phyloP scores from a whole-genome alignment of 2,113 vertebrate species.

The Nycticebus coucang region DNA sequence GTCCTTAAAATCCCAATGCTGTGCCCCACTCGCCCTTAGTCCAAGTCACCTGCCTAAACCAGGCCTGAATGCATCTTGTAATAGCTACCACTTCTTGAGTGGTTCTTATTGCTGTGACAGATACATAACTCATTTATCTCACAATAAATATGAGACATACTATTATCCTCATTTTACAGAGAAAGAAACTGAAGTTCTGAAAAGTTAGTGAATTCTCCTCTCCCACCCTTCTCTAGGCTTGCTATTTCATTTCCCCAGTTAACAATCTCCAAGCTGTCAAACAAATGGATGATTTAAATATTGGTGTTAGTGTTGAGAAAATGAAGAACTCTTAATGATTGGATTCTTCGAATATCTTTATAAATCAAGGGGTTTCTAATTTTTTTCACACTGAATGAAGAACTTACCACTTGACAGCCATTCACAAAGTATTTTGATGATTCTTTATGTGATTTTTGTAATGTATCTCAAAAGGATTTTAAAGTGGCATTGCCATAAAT shows the following conservation, averaged over 20 bases:
- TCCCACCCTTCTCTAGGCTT: background rate
- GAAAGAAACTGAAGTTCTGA: background rate
- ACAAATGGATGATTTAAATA: slow-evolving; percentile 27
- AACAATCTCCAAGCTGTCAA: background rate
- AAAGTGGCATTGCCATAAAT: background rate
- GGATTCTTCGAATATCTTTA: background rate
- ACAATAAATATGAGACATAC: background rate
- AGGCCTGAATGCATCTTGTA: background rate
- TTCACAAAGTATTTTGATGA: slow-evolving; percentile 42
- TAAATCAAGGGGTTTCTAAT: background rate
- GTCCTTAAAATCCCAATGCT: background rate
- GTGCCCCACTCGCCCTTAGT: background rate
- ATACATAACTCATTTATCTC: background rate
- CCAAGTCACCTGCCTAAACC: background rate
- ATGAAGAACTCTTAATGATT: slow-evolving; percentile 1
- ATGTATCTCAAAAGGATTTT: slow-evolving; percentile 30
- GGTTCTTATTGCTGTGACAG: background rate
- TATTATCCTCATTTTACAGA: background rate
- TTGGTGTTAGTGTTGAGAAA: background rate
- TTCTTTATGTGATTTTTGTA: slow-evolving; percentile 26
- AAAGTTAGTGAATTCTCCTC: background rate
- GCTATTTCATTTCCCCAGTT: background rate
- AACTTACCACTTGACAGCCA: background rate
- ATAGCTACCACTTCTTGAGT: background rate
- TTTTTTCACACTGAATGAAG: slow-evolving; percentile 25